phyloP scores from a whole-genome alignment of 1,140 invertebrate genomes.

The Calephelis nemesis region DNA sequence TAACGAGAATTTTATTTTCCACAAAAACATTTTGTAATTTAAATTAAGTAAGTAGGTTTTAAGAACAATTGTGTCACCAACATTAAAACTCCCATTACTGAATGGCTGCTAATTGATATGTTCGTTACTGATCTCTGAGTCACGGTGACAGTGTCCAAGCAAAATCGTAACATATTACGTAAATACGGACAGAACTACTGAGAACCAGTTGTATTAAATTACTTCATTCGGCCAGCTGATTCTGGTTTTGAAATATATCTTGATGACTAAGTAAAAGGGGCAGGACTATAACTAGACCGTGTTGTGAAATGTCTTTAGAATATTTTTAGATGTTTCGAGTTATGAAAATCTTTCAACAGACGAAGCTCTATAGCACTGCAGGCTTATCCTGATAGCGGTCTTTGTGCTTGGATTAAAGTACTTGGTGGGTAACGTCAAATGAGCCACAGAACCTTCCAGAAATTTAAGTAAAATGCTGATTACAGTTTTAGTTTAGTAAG shows the following conservation, averaged over 20 bases:
- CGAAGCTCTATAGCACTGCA: no score
- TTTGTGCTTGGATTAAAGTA: no score
- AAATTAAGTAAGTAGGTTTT: background rate
- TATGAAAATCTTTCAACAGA: no score
- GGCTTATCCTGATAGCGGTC: no score
- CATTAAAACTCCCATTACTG: background rate
- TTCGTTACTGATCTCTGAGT: conserved; percentile 5
- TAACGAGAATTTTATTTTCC: no score
- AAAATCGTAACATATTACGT: conserved; percentile 17
- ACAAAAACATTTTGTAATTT: no score
- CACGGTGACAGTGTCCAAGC: conserved; percentile 5
- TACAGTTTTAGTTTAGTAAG: no score
- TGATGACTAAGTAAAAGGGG: background rate
- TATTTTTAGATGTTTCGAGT: no score
- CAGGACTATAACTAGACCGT: background rate
- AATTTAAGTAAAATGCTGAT: no score
- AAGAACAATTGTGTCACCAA: background rate
- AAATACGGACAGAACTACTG: conserved; percentile 5
- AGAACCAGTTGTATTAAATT: conserved; percentile 16
- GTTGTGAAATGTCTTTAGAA: no score
- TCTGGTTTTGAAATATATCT: conserved; percentile 1
- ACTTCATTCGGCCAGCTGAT: conserved; percentile 2
- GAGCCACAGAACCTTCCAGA: no score
- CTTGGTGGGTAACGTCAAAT: no score
- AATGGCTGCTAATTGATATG: conserved; percentile 5